phyloP scores from a whole-genome alignment of 2,888 invertebrate genomes.

The Nowickia ferox region DNA sequence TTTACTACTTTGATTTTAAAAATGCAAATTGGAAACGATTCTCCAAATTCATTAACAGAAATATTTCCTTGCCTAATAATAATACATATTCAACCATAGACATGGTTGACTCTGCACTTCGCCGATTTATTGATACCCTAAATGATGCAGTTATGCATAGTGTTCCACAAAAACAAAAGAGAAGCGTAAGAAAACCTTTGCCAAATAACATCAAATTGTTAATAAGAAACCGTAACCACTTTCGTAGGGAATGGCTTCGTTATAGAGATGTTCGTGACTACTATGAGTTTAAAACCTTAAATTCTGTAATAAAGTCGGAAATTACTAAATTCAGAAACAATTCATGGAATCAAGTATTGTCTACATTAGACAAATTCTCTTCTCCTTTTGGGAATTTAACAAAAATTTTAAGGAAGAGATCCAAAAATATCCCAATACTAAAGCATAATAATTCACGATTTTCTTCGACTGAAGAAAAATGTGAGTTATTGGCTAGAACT shows the following conservation, averaged over 20 bases:
- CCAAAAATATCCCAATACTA: too few relatives aligned
- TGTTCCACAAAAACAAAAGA: neutral
- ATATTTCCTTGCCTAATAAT: too few relatives aligned
- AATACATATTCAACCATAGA: too few relatives aligned
- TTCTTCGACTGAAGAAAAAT: too few relatives aligned
- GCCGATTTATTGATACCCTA: neutral
- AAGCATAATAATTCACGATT: too few relatives aligned
- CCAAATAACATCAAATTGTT: constrained; percentile 17
- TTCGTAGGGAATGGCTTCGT: constrained; percentile 19
- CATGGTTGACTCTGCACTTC: neutral
- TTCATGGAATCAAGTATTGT: too few relatives aligned
- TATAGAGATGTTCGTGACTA: constrained; percentile 6
- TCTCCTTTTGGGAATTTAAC: too few relatives aligned
- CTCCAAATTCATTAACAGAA: neutral
- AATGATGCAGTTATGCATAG: neutral
- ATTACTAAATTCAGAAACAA: constrained; percentile 5
- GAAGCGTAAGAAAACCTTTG: neutral
- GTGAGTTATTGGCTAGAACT: too few relatives aligned
- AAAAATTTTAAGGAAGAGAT: too few relatives aligned
- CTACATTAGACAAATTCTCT: too few relatives aligned
- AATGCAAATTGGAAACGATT: neutral
- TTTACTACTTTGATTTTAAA: constrained; percentile 9
- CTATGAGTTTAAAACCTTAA: constrained; percentile 10
- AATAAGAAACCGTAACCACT: constrained; percentile 1
- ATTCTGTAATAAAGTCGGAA: constrained; percentile 7